Percentiles rank a stretch among this genome's conserved stretches.
phyloP scores from a whole-genome alignment of 2,888 invertebrate species.

The Drosophila formosana region DNA sequence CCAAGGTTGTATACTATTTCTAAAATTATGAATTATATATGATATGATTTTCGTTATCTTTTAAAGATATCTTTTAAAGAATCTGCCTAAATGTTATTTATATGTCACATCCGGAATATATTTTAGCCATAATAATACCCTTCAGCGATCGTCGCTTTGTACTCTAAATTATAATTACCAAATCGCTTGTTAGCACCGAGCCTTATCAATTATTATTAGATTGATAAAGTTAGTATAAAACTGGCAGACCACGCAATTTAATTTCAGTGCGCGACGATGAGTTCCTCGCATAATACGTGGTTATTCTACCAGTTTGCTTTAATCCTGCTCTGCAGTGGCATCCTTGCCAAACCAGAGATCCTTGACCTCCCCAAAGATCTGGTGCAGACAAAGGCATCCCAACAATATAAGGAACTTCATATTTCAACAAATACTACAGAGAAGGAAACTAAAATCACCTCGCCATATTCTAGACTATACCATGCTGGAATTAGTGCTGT shows the following conservation, averaged over 20 bases:
- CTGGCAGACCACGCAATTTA: background rate
- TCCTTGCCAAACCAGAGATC: background rate
- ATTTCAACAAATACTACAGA: background rate
- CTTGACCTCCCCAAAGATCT: background rate
- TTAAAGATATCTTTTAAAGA: too few species aligned
- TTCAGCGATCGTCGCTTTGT: too few species aligned
- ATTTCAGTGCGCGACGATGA: conserved; percentile 10
- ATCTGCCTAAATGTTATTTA: too few species aligned
- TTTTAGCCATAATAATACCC: too few species aligned
- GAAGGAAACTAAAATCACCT: background rate
- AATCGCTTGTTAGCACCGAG: background rate
- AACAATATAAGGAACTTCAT: background rate
- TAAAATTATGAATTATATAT: too few species aligned
- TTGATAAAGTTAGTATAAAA: background rate
- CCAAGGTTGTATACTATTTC: too few species aligned
- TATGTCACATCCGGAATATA: too few species aligned
- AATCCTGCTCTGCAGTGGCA: background rate
- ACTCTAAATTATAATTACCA: too few species aligned
- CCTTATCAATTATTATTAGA: background rate
- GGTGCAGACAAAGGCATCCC: background rate
- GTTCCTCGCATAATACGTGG: background rate
- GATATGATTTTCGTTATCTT: too few species aligned
- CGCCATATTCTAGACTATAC: background rate
- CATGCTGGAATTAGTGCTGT: background rate
- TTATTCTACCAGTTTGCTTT: background rate